These are phyloP conservation scores for Neopelma chrysocephalum DNA, from an alignment of 2,797 vertebrate species.

Conservation along the genomic window DNA sequence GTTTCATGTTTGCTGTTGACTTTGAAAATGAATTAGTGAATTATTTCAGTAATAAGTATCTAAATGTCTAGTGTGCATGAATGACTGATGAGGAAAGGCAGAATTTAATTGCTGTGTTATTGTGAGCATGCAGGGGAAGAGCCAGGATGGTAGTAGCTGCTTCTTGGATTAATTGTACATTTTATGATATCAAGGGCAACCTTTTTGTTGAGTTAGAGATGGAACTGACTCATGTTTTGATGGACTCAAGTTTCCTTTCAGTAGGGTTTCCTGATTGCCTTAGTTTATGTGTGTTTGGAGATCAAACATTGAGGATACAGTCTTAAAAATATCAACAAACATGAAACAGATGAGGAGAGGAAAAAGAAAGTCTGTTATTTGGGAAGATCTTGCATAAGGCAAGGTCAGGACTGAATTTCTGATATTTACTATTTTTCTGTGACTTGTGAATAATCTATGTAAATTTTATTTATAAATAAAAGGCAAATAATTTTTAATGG, in stretches of 20 bases:
- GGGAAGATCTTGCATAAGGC: neutral
- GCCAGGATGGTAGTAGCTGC: neutral
- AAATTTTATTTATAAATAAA: constrained; percentile 38
- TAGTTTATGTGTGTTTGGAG: neutral
- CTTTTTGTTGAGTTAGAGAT: neutral
- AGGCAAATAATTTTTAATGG: constrained; percentile 6
- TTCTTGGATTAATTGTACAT: neutral
- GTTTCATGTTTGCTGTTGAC: neutral
- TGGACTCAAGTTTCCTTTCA: neutral
- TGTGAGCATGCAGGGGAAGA: neutral
- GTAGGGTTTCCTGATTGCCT: neutral
- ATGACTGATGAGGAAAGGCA: neutral
- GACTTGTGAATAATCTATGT: neutral
- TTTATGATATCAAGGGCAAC: neutral
- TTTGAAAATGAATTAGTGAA: neutral
- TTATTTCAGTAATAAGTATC: neutral
- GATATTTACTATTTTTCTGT: neutral
- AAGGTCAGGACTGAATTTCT: constrained; percentile 5
- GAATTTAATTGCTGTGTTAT: neutral
- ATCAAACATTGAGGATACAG: neutral
- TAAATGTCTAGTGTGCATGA: neutral
- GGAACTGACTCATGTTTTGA: neutral
- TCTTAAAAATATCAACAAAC: neutral
- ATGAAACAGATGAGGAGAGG: neutral
- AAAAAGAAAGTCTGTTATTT: neutral